Percentiles rank a stretch among this genome's conserved stretches.
Evolutionary conservation across 2,797 vertebrate species (phyloP).

Genomic region (Pipistrellus pygmaeus): DNA sequence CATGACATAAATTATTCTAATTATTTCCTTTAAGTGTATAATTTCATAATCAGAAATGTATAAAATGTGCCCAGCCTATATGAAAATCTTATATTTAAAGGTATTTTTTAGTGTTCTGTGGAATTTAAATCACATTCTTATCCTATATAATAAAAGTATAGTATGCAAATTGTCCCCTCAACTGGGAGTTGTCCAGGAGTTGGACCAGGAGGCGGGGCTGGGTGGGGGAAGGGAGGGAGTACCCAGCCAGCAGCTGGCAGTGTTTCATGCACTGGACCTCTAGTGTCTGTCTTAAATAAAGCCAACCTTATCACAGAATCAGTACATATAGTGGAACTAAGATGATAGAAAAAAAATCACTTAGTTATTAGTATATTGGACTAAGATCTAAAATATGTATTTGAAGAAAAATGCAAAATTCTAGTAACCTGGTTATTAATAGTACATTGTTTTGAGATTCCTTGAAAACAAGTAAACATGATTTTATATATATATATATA

Average conservation of each 20-base stretch:
- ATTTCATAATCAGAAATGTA: neutral
- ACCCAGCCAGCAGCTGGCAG: too few relatives aligned
- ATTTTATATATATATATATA: neutral
- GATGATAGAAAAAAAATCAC: constrained; percentile 11
- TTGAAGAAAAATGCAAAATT: constrained; percentile 15
- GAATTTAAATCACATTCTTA: constrained; percentile 47
- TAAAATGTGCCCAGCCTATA: neutral
- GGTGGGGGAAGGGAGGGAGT: too few relatives aligned
- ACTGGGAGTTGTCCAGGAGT: too few relatives aligned
- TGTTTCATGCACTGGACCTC: too few relatives aligned
- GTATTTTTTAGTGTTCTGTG: constrained; percentile 42
- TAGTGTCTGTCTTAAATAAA: neutral
- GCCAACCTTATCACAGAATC: neutral
- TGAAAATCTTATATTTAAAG: constrained; percentile 44
- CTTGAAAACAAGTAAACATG: constrained; percentile 31
- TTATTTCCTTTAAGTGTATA: neutral
- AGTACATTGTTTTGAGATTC: constrained; percentile 28
- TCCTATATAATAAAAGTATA: too few relatives aligned
- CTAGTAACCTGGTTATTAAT: constrained; percentile 1
- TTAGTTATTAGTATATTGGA: neutral
- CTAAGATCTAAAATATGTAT: neutral
- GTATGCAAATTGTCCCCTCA: too few relatives aligned
- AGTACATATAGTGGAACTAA: neutral
- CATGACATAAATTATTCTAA: neutral
- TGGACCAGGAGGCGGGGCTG: accelerated